These are phyloP conservation scores for Gobionotothen gibberifrons DNA, from an alignment of 2,797 vertebrate species.

Conservation along the genomic window DNA sequence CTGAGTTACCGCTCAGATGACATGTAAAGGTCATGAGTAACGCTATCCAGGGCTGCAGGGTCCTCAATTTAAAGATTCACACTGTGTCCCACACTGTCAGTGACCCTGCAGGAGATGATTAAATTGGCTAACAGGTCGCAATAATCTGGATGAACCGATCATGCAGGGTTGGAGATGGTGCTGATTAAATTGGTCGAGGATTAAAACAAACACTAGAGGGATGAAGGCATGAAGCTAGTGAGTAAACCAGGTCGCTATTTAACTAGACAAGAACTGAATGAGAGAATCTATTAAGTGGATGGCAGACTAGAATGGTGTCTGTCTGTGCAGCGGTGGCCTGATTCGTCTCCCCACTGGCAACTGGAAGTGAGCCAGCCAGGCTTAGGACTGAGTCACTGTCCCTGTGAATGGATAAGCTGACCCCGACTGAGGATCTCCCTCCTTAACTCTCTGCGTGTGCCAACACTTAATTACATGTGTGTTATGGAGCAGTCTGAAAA, in stretches of 20 bases:
- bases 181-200: conserved; percentile 44
- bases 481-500: background rate
- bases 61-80: background rate
- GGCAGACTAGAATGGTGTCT: conserved; percentile 24
- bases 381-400: conserved; percentile 62
- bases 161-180: conserved; percentile 35
- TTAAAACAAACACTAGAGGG: conserved; percentile 34
- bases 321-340: conserved; percentile 62
- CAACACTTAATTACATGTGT: conserved; percentile 6
- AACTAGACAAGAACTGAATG: conserved; percentile 18
- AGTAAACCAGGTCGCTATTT: conserved; percentile 18
- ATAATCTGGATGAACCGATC: conserved; percentile 59
- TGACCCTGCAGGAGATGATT: conserved; percentile 24
- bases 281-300: conserved; percentile 32
- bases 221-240: conserved; percentile 8
- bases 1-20: conserved; percentile 2
- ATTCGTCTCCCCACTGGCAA: conserved; percentile 59
- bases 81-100: background rate
- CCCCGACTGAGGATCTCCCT: conserved; percentile 32
- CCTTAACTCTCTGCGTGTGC: conserved; percentile 19
- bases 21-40: conserved; percentile 6
- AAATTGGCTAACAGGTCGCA: conserved; percentile 29
- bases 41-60: background rate
- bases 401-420: conserved; percentile 35
- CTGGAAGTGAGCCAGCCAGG: conserved; percentile 62